Conservation (phyloP, 2,888 invertebrate species). For the Drosophila infuscata region DNA sequence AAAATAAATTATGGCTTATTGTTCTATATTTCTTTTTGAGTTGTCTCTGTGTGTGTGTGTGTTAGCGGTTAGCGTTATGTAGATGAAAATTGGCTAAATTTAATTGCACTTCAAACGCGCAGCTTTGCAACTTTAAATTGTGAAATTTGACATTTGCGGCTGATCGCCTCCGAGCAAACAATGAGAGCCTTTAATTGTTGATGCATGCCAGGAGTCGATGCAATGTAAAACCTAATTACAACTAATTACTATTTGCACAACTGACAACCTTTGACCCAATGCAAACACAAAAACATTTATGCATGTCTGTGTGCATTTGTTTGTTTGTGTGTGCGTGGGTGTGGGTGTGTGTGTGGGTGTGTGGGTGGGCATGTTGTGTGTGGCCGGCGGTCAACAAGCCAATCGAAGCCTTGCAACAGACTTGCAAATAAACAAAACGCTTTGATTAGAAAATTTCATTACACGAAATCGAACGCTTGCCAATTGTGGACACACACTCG, state of each 20-base stretch:
- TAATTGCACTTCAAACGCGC: conserved; percentile 44
- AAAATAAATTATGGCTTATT: conserved; percentile 69
- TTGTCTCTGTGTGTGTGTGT: neutral
- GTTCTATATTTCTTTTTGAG: conserved; percentile 31
- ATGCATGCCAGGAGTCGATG: conserved; percentile 23
- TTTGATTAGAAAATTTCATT: conserved; percentile 82
- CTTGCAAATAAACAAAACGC: conserved; percentile 76
- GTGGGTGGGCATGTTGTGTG: conserved; percentile 23
- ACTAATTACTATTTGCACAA: conserved; percentile 79
- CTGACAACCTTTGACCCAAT: conserved; percentile 78
- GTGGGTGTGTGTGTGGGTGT: conserved; percentile 21
- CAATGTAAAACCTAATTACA: conserved; percentile 74
- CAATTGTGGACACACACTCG: conserved; percentile 48
- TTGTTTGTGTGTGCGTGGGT: conserved; percentile 13
- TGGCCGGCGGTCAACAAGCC: conserved; percentile 67
- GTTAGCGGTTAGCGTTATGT: conserved; percentile 3
- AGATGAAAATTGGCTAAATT: conserved; percentile 63
- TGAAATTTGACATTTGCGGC: conserved; percentile 25
- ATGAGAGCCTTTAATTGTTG: conserved; percentile 49
- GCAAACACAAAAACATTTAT: conserved; percentile 59
- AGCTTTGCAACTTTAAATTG: conserved; percentile 24
- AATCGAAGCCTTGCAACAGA: conserved; percentile 51
- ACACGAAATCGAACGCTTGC: conserved; percentile 71
- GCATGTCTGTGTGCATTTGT: conserved; percentile 12
- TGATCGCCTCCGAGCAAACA: conserved; percentile 41